These are phyloP conservation scores for Cheilosia grossa DNA, from an alignment of 2,888 invertebrate species.

Conservation along the genomic window DNA sequence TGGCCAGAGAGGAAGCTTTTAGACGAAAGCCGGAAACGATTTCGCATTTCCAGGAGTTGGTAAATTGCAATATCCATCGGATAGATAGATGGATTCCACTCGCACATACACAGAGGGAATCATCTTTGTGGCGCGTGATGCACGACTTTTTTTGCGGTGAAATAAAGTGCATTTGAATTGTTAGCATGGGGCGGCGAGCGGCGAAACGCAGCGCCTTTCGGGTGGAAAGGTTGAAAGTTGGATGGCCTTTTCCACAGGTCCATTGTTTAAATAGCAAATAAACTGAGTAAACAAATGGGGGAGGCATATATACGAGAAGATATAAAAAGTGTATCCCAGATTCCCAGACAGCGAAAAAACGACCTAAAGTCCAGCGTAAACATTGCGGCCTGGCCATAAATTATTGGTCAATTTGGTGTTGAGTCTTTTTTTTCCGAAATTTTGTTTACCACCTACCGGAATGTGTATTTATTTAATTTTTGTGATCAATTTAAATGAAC, in stretches of 20 bases:
- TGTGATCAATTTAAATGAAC: conserved; percentile 69
- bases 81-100: conserved; percentile 69
- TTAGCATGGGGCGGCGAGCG: conserved; percentile 5
- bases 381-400: conserved; percentile 68
- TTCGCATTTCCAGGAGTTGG: conserved; percentile 73
- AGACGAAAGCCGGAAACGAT: conserved; percentile 73
- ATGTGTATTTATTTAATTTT: conserved; percentile 62
- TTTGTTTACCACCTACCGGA: conserved; percentile 54
- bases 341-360: conserved; percentile 15
- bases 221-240: conserved; percentile 50
- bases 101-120: conserved; percentile 1
- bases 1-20: conserved; percentile 68
- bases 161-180: conserved; percentile 72
- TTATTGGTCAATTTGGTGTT: conserved; percentile 73
- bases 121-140: conserved; percentile 62
- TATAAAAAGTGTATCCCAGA: conserved; percentile 40
- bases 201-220: not conserved
- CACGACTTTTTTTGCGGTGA: conserved; percentile 65
- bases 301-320: conserved; percentile 8
- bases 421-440: conserved; percentile 36
- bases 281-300: conserved; percentile 66
- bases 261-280: conserved; percentile 70
- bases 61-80: conserved; percentile 74
- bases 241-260: conserved; percentile 49
- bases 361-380: conserved; percentile 60